Evolutionary conservation across 2,113 vertebrate species (phyloP).

Genomic region (Ascaphus truei): DNA sequence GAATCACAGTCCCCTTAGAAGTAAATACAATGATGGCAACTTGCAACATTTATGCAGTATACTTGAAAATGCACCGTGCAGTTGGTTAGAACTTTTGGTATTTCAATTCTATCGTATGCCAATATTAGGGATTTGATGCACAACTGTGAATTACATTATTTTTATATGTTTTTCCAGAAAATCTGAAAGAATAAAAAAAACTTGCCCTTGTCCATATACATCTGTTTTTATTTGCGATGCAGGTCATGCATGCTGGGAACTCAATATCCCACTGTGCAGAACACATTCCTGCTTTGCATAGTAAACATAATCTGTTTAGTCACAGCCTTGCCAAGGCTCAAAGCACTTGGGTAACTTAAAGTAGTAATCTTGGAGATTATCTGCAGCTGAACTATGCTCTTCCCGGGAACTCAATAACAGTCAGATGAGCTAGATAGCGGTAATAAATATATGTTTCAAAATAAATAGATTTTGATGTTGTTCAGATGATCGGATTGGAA

Average conservation of each 20-base stretch:
- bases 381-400: constrained; percentile 1
- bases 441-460: background rate
- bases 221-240: constrained; percentile 14
- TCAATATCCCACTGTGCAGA: constrained; percentile 8
- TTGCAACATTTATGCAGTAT: too few species aligned
- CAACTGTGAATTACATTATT: background rate
- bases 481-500: background rate
- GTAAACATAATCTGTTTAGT: constrained; percentile 3
- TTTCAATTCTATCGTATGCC: background rate
- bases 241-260: constrained; percentile 13
- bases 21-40: too few species aligned
- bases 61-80: too few species aligned
- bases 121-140: background rate
- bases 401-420: constrained; percentile 10
- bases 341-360: background rate
- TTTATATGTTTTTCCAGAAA: background rate
- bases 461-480: background rate
- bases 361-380: constrained; percentile 33
- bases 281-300: constrained; percentile 8
- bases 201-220: constrained; percentile 4
- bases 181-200: background rate
- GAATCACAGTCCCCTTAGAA: too few species aligned
- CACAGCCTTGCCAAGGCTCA: background rate
- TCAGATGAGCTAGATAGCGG: constrained; percentile 9
- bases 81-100: too few species aligned